A percentile compares a stretch with the other conserved stretches of the same genome.
Conservation (phyloP, 2,797 vertebrate genomes). For the Diceros bicornis region DNA sequence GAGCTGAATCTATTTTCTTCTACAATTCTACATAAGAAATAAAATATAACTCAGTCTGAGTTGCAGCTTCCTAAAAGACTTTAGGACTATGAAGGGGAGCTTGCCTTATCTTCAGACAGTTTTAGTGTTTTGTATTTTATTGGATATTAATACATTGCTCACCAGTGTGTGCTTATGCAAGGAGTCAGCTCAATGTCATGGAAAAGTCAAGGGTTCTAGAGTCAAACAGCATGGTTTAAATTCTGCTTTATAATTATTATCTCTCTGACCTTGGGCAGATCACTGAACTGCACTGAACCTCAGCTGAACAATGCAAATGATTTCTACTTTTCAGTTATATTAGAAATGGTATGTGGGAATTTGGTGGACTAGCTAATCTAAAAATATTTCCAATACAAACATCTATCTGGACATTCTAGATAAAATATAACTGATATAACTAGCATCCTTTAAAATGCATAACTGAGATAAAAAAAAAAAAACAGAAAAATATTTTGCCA, state of each 20-base stretch:
- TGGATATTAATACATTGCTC: neutral
- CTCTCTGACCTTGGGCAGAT: neutral
- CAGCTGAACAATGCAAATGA: neutral
- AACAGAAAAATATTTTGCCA: neutral
- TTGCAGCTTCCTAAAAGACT: neutral
- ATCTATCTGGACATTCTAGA: neutral
- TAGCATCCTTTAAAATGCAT: constrained; percentile 4
- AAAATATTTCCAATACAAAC: neutral
- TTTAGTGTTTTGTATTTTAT: neutral
- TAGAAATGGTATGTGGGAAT: neutral
- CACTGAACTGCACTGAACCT: neutral
- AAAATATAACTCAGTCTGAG: neutral
- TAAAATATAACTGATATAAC: neutral
- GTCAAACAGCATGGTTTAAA: neutral
- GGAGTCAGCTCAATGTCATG: neutral
- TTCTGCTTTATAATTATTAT: neutral
- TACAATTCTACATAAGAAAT: neutral
- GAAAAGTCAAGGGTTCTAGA: neutral
- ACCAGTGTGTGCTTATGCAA: neutral
- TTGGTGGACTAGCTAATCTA: neutral
- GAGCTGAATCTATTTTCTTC: neutral
- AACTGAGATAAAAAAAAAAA: neutral
- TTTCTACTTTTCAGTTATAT: neutral
- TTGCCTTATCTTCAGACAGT: neutral
- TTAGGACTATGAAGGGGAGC: neutral